Evolutionary conservation across 2,797 vertebrate species (phyloP).

Genomic region (Sebastes trivittatus): DNA sequence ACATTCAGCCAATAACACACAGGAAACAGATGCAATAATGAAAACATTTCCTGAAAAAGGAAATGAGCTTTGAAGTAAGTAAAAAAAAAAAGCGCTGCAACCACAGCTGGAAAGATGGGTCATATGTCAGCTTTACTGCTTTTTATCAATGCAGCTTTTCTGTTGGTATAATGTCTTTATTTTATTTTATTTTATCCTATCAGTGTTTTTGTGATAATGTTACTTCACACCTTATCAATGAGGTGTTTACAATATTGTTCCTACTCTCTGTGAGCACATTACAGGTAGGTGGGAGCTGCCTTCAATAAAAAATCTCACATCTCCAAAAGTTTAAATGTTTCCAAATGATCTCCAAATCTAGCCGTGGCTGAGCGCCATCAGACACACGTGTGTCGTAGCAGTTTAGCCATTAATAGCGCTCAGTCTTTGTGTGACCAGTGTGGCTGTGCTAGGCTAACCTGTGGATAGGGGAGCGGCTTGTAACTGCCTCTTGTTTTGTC

Average conservation of each 20-base stretch:
- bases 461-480: slow-evolving; percentile 49
- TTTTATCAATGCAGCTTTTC: not conserved
- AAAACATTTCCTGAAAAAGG: not conserved
- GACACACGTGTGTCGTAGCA: not conserved
- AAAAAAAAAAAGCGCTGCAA: not conserved
- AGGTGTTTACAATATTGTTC: not conserved
- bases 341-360: not conserved
- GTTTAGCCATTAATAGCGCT: not conserved
- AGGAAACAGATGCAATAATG: not conserved
- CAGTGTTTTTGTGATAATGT: not conserved
- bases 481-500: slow-evolving; percentile 75
- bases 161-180: not conserved
- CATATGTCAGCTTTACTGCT: not conserved
- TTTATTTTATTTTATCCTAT: not conserved
- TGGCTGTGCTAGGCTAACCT: slow-evolving; percentile 32
- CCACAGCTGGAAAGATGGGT: not conserved
- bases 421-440: slow-evolving; percentile 11
- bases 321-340: not conserved
- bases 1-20: not conserved
- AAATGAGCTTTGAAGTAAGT: not conserved
- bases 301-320: not conserved
- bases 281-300: not conserved
- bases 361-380: not conserved
- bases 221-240: not conserved
- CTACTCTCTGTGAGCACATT: not conserved